These are phyloP conservation scores for Hyposoter didymator DNA, from an alignment of 2,888 invertebrate species.

Conservation along the genomic window DNA sequence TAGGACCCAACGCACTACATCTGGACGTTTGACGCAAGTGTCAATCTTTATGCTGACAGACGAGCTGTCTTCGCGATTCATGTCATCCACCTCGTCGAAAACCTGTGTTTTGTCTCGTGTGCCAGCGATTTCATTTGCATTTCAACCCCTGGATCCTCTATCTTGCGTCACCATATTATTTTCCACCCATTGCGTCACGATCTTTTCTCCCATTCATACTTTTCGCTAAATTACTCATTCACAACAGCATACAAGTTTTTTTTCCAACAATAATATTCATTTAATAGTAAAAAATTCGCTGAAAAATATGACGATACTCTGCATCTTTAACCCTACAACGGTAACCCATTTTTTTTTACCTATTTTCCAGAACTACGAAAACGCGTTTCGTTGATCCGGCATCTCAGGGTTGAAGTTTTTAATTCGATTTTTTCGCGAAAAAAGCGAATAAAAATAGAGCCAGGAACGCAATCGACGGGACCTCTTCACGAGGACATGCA, in stretches of 20 bases:
- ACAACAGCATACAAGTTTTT: neutral
- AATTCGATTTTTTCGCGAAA: no score
- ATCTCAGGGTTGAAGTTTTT: no score
- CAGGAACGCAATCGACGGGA: no score
- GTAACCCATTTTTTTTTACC: no score
- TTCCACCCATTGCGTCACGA: neutral
- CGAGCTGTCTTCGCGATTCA: neutral
- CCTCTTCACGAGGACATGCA: no score
- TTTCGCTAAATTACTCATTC: neutral
- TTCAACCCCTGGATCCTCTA: slow-evolving; percentile 1
- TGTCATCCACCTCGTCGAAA: neutral
- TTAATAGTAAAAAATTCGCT: neutral
- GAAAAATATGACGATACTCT: neutral
- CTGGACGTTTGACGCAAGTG: slow-evolving; percentile 23
- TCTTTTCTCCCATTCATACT: neutral
- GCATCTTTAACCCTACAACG: neutral
- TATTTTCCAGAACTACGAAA: no score
- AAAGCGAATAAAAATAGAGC: no score
- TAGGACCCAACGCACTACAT: neutral
- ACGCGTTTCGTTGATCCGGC: no score
- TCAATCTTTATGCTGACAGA: neutral
- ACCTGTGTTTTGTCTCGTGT: neutral
- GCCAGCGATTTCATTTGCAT: neutral
- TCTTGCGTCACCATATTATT: neutral
- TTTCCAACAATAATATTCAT: neutral